A percentile compares a stretch with the other conserved stretches of the same genome.
Evolutionary conservation across 1,140 invertebrate species (phyloP).

Genomic region (Trichoplusia ni): DNA sequence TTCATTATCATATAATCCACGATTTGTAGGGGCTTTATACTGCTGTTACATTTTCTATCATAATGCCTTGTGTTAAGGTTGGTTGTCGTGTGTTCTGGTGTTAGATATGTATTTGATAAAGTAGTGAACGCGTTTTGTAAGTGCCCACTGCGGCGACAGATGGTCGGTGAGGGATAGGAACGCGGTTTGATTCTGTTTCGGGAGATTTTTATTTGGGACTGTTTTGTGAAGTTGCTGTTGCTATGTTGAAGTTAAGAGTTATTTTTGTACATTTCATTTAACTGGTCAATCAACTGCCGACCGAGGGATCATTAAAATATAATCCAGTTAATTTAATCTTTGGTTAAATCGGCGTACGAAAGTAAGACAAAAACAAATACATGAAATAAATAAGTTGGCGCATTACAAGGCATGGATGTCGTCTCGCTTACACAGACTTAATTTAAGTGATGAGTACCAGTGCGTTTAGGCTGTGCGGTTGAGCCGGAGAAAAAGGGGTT

Average conservation of each 20-base stretch:
- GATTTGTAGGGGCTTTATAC: conserved; percentile 72
- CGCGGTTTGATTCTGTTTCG: conserved; percentile 3
- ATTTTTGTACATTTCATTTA: too few relatives aligned
- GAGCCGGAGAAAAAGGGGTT: too few relatives aligned
- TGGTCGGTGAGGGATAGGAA: conserved; percentile 53
- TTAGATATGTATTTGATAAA: conserved; percentile 68
- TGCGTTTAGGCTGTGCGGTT: too few relatives aligned
- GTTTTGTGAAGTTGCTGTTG: background rate
- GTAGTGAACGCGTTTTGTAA: conserved; percentile 71
- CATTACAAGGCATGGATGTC: too few relatives aligned
- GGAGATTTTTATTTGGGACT: background rate
- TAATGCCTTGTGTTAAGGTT: conserved; percentile 27
- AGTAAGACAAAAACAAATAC: too few relatives aligned
- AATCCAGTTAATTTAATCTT: too few relatives aligned
- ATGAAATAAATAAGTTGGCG: too few relatives aligned
- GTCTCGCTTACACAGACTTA: too few relatives aligned
- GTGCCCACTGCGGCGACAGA: conserved; percentile 78
- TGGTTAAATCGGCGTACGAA: too few relatives aligned
- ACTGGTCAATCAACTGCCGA: background rate
- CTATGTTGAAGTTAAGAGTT: background rate
- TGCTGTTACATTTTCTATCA: too few relatives aligned
- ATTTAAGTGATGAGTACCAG: too few relatives aligned
- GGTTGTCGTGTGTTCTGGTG: conserved; percentile 28
- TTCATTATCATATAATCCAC: conserved; percentile 80
- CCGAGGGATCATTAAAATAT: too few relatives aligned